Conservation (phyloP, 2,797 vertebrate species). For the Jordanella pulchra region DNA sequence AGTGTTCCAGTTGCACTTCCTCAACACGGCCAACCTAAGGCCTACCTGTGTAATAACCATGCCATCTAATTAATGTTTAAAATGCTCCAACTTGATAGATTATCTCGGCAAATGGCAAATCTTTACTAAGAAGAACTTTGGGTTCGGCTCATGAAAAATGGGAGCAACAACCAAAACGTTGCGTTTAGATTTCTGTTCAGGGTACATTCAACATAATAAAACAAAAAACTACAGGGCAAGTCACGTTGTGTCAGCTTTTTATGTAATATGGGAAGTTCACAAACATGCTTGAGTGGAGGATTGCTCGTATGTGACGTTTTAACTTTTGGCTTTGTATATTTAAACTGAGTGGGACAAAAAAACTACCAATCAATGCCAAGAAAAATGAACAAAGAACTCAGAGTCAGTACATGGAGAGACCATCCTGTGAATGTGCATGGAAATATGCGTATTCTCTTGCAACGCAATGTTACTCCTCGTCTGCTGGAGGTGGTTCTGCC, state of each 20-base stretch:
- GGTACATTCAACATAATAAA: too few relatives aligned
- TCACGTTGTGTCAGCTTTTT: not conserved
- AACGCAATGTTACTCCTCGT: slow-evolving; percentile 6
- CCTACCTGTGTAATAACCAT: too few relatives aligned
- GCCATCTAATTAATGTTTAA: too few relatives aligned
- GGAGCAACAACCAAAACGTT: too few relatives aligned
- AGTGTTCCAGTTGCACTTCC: too few relatives aligned
- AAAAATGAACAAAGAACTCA: slow-evolving; percentile 15
- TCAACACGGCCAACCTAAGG: too few relatives aligned
- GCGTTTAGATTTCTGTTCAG: too few relatives aligned
- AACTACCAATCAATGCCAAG: not conserved
- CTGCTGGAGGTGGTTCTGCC: slow-evolving; percentile 32
- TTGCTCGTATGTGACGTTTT: not conserved
- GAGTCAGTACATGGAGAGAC: slow-evolving; percentile 11
- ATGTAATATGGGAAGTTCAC: slow-evolving; percentile 3
- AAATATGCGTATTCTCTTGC: slow-evolving; percentile 3
- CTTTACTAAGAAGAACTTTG: too few relatives aligned
- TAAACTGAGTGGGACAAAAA: not conserved
- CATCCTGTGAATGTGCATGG: not conserved
- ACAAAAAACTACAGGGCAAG: too few relatives aligned
- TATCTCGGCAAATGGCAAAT: too few relatives aligned
- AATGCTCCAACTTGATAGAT: too few relatives aligned
- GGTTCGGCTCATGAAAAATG: too few relatives aligned
- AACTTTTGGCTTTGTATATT: slow-evolving; percentile 7
- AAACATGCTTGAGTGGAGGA: slow-evolving; percentile 1